Percentiles rank a stretch among this genome's conserved stretches.
Evolutionary conservation across 2,888 invertebrate genomes (phyloP).

Genomic region (Eretmocerus hayati): DNA sequence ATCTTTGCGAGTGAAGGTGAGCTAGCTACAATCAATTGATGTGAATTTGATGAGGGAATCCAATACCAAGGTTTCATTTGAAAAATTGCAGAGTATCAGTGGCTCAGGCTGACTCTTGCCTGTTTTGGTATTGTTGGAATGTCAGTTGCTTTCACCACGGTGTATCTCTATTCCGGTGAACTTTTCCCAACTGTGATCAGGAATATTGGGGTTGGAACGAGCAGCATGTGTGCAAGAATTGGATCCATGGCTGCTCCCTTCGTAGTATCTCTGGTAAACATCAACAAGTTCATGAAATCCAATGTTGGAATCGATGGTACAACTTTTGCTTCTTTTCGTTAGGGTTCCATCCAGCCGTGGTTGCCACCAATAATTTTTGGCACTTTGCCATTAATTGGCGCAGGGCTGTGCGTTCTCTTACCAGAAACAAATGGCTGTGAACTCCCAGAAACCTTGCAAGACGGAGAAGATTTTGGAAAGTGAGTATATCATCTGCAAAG

Average conservation of each 20-base stretch:
- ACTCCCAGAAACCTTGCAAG: conserved; percentile 73
- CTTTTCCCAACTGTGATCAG: conserved; percentile 83
- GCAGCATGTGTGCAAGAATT: conserved; percentile 77
- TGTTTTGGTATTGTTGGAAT: conserved; percentile 73
- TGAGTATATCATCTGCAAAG: conserved; percentile 25
- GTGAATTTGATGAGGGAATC: too few relatives aligned
- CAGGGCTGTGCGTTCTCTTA: conserved; percentile 59
- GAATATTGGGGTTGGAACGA: conserved; percentile 78
- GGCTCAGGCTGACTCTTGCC: conserved; percentile 59
- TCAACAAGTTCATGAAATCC: background rate
- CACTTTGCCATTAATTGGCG: conserved; percentile 60
- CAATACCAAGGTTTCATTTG: too few relatives aligned
- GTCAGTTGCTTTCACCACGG: conserved; percentile 76
- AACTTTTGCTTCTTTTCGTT: conserved; percentile 5
- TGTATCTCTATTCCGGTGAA: conserved; percentile 82
- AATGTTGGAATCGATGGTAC: too few relatives aligned
- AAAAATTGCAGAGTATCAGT: conserved; percentile 46
- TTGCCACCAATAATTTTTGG: conserved; percentile 71
- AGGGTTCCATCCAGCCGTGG: conserved; percentile 51
- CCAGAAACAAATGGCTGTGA: conserved; percentile 74
- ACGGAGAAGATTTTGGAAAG: conserved; percentile 63
- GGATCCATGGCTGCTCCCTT: conserved; percentile 84
- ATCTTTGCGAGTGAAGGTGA: conserved; percentile 51
- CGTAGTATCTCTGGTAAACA: conserved; percentile 59
- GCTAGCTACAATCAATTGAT: too few relatives aligned